Conservation (phyloP, 2,113 vertebrate species). For the Eulacestoma nigropectus region DNA sequence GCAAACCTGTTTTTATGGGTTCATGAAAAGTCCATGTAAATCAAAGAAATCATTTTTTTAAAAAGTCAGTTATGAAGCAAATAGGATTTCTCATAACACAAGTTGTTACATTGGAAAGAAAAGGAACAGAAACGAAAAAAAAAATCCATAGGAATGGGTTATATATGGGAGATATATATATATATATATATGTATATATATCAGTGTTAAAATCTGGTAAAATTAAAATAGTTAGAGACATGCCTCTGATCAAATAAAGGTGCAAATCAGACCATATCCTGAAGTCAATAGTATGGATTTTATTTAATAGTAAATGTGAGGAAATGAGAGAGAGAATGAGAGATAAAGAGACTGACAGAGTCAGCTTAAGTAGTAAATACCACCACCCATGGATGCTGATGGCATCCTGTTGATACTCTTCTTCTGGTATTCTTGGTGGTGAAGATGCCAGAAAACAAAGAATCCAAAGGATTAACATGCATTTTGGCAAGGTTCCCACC, state of each 20-base stretch:
- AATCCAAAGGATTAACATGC: too few relatives aligned
- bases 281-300: not conserved
- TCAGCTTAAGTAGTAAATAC: not conserved
- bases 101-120: not conserved
- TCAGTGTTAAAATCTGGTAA: too few relatives aligned
- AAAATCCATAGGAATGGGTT: not conserved
- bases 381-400: not conserved
- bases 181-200: not conserved
- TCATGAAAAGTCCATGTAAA: not conserved
- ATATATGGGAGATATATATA: not conserved
- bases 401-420: not conserved
- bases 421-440: fast-evolving
- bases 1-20: not conserved
- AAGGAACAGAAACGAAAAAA: not conserved
- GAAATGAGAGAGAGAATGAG: not conserved
- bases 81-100: not conserved
- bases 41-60: not conserved
- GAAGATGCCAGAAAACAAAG: fast-evolving
- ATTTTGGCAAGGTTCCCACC: too few relatives aligned
- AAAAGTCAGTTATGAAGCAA: not conserved
- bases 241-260: fast-evolving
- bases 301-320: not conserved
- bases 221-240: not conserved
- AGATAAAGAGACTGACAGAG: not conserved
- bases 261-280: not conserved